A percentile compares a stretch with the other conserved stretches of the same genome.
Evolutionary conservation across 53 echinoderm and acorn worm genomes (phyloP).

Genomic region (Pentamera pediparva): DNA sequence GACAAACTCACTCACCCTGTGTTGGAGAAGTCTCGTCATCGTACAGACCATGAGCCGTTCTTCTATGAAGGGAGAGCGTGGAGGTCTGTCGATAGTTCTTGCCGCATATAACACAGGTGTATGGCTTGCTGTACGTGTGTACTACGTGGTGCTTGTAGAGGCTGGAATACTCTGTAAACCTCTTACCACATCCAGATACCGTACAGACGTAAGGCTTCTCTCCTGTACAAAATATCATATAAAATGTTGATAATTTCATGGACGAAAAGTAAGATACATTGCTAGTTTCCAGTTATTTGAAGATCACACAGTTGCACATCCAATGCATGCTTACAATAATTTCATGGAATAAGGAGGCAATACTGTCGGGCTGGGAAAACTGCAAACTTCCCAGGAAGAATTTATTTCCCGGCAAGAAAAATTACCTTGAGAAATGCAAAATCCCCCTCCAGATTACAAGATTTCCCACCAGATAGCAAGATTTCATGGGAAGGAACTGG

Average conservation of each 20-base stretch:
- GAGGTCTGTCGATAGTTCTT: constrained; percentile 95
- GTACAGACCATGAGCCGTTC: constrained; percentile 68
- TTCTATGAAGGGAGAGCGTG: constrained; percentile 90
- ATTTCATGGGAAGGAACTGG: no score
- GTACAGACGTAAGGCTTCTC: constrained; percentile 98
- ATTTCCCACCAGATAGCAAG: no score
- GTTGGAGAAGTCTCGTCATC: constrained; percentile 20
- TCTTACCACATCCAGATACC: constrained; percentile 89
- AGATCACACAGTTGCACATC: no score
- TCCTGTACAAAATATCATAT: constrained; percentile 32
- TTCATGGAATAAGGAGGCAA: no score
- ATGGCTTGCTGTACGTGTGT: constrained; percentile 93
- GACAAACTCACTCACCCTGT: background rate
- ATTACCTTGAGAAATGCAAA: no score
- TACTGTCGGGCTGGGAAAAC: no score
- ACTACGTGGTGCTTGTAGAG: constrained; percentile 97
- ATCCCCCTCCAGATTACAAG: no score
- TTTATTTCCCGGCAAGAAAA: no score
- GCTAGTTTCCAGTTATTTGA: no score
- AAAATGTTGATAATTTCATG: background rate
- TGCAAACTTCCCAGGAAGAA: no score
- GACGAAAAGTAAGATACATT: no score
- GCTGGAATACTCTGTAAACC: constrained; percentile 97
- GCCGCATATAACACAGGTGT: constrained; percentile 71
- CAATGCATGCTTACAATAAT: no score